Evolutionary conservation across 1,140 invertebrate genomes (phyloP).

Genomic region (Gonatopus flavifemur): DNA sequence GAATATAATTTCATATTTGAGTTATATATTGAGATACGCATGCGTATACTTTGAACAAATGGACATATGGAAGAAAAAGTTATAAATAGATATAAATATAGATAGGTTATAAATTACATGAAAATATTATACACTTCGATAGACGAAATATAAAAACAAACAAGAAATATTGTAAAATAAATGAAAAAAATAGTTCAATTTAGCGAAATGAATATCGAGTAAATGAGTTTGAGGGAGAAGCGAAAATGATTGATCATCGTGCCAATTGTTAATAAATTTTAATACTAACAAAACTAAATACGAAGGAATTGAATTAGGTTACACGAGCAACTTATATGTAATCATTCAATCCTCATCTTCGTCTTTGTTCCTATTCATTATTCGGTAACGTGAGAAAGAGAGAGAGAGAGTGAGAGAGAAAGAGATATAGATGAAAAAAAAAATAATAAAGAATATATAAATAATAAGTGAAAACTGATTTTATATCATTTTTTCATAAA

Average conservation of each 20-base stretch:
- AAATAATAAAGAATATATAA: neutral
- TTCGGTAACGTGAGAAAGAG: neutral
- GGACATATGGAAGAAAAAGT: neutral
- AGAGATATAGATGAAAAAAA: conserved; percentile 9
- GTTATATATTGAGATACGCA: neutral
- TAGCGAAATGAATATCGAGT: conserved; percentile 16
- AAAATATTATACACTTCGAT: too few species aligned
- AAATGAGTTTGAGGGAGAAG: neutral
- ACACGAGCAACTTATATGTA: conserved; percentile 40
- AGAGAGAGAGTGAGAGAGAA: conserved; percentile 5
- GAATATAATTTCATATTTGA: neutral
- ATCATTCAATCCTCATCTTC: conserved; percentile 45
- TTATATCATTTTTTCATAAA: too few species aligned
- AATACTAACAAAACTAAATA: conserved; percentile 51
- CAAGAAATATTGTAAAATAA: conserved; percentile 41
- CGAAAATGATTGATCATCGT: conserved; percentile 38
- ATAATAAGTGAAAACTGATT: too few species aligned
- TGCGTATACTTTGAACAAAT: conserved; percentile 16
- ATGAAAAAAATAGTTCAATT: conserved; percentile 26
- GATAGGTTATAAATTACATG: too few species aligned
- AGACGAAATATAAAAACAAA: conserved; percentile 33
- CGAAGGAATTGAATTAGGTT: conserved; percentile 57
- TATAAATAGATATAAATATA: conserved; percentile 8
- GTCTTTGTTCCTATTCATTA: conserved; percentile 43
- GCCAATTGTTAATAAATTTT: conserved; percentile 50